Evolutionary conservation across 1,140 invertebrate species (phyloP).

Genomic region (Bombus affinis): DNA sequence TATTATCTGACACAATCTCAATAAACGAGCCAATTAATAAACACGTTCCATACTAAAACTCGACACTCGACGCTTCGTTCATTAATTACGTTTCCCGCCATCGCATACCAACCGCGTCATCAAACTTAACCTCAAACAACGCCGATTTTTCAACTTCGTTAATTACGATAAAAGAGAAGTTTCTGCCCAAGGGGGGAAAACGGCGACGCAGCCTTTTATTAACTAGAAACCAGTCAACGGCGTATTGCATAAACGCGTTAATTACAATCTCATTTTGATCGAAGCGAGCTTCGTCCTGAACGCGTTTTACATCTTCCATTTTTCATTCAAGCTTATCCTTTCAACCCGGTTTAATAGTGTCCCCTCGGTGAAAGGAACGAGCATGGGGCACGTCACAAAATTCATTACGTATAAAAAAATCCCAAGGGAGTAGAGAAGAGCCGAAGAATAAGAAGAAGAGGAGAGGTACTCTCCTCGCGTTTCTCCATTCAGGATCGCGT

Average conservation of each 20-base stretch:
- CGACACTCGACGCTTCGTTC: background rate
- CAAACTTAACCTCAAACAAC: background rate
- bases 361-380: background rate
- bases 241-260: background rate
- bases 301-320: background rate
- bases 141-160: background rate
- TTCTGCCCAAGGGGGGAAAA: background rate
- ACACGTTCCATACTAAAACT: slow-evolving; percentile 9
- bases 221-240: background rate
- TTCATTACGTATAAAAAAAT: slow-evolving; percentile 21
- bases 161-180: background rate
- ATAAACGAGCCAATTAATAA: slow-evolving; percentile 17
- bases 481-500: slow-evolving; percentile 19
- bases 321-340: background rate
- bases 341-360: background rate
- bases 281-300: background rate
- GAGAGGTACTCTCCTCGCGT: background rate
- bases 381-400: slow-evolving; percentile 26
- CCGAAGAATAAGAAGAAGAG: no score
- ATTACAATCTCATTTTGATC: slow-evolving; percentile 12
- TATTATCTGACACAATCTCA: background rate
- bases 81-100: background rate
- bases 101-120: background rate
- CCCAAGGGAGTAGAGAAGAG: no score
- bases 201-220: background rate